These are phyloP conservation scores for Caenorhabditis sp. DNA, from an alignment of 2,888 invertebrate species.

Conservation along the genomic window DNA sequence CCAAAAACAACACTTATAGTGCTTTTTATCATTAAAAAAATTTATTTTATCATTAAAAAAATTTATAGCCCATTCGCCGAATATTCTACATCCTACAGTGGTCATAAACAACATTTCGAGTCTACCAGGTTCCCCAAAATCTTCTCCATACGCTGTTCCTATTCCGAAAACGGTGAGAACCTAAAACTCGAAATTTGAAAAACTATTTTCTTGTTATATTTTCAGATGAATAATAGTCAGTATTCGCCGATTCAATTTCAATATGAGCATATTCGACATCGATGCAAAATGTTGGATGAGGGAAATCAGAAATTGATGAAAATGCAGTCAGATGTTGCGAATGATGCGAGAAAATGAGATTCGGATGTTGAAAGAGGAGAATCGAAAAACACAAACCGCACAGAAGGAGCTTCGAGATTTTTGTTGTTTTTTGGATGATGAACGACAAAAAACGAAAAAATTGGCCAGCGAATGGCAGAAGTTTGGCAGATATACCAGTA, in stretches of 20 bases:
- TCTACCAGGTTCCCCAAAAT: slow-evolving; percentile 11
- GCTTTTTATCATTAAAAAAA: no score
- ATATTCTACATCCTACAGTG: slow-evolving; percentile 47
- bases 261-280: slow-evolving; percentile 47
- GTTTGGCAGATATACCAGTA: slow-evolving; percentile 94
- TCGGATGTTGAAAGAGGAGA: slow-evolving; percentile 82
- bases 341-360: slow-evolving; percentile 72
- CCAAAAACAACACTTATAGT: no score
- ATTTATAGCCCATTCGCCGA: slow-evolving; percentile 42
- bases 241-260: slow-evolving; percentile 45
- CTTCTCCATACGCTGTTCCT: slow-evolving; percentile 30
- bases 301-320: slow-evolving; percentile 63
- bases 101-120: slow-evolving; percentile 24
- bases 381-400: slow-evolving; percentile 81
- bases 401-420: slow-evolving; percentile 85
- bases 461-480: slow-evolving; percentile 85
- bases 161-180: slow-evolving; percentile 28
- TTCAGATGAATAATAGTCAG: slow-evolving; percentile 23
- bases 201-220: no score
- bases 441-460: slow-evolving; percentile 78
- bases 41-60: no score
- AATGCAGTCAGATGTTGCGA: slow-evolving; percentile 56
- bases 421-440: slow-evolving; percentile 95
- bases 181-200: background rate
- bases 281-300: slow-evolving; percentile 54